phyloP scores from a whole-genome alignment of 2,797 vertebrate species.

The Bradypodion pumilum region DNA sequence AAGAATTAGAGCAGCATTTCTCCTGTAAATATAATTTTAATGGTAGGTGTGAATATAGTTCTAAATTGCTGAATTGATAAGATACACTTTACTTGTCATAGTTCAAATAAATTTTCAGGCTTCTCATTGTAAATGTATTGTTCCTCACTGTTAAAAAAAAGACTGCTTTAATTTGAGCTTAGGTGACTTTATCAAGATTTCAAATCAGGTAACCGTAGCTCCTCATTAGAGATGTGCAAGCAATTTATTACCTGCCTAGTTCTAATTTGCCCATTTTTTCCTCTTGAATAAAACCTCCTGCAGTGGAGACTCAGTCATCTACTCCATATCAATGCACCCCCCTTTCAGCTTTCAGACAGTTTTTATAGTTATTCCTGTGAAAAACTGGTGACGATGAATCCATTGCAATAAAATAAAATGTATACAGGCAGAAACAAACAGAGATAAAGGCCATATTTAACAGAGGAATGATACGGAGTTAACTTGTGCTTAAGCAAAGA shows the following conservation, averaged over 20 bases:
- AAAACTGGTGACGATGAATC: conserved; percentile 70
- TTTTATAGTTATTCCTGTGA: conserved; percentile 68
- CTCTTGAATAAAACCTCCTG: conserved; percentile 46
- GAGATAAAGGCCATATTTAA: conserved; percentile 46
- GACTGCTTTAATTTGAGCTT: conserved; percentile 50
- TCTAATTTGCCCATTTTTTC: conserved; percentile 62
- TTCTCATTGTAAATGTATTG: conserved; percentile 49
- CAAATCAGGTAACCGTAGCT: conserved; percentile 55
- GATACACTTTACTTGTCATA: background rate
- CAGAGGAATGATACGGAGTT: conserved; percentile 67
- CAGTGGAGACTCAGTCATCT: conserved; percentile 55
- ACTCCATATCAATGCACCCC: conserved; percentile 44
- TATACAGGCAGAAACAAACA: conserved; percentile 28
- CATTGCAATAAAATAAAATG: conserved; percentile 39
- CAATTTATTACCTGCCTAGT: conserved; percentile 55
- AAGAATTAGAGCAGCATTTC: background rate
- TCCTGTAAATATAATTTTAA: background rate
- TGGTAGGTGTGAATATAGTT: conserved; percentile 30
- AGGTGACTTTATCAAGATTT: conserved; percentile 48
- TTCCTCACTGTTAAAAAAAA: conserved; percentile 51
- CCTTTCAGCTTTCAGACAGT: conserved; percentile 57
- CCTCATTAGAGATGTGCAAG: conserved; percentile 57
- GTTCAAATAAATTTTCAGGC: conserved; percentile 51
- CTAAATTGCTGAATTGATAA: conserved; percentile 27
- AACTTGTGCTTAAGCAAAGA: conserved; percentile 60